Evolutionary conservation across 2,113 vertebrate species (phyloP).

Genomic region (Malurus melanocephalus): DNA sequence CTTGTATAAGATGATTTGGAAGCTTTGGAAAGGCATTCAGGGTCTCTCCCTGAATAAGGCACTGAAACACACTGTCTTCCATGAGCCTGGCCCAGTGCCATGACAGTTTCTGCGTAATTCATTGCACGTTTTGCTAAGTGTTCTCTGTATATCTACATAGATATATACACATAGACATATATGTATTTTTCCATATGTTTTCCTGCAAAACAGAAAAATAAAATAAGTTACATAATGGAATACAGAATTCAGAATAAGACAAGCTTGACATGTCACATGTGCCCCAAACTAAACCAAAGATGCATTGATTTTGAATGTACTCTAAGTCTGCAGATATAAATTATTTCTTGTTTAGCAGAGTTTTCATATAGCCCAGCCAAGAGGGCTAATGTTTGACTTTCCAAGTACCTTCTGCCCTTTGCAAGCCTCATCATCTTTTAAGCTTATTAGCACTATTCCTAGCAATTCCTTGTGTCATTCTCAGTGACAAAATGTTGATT

Average conservation of each 20-base stretch:
- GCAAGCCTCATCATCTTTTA: not conserved
- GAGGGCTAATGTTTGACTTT: not conserved
- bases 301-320: not conserved
- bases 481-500: not conserved
- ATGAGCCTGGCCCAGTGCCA: constrained; percentile 47
- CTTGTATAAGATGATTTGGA: constrained; percentile 63
- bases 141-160: constrained; percentile 48
- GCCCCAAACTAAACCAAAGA: not conserved
- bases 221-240: not conserved
- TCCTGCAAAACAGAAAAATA: constrained; percentile 58
- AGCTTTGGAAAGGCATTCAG: constrained; percentile 58
- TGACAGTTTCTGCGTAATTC: not conserved
- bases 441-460: not conserved
- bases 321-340: not conserved
- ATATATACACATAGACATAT: constrained; percentile 38
- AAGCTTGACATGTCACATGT: not conserved
- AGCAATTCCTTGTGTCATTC: not conserved
- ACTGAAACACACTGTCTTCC: constrained; percentile 44
- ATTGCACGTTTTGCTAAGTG: constrained; percentile 55
- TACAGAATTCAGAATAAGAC: not conserved
- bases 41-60: constrained; percentile 51
- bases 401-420: not conserved
- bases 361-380: not conserved
- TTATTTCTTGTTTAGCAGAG: not conserved
- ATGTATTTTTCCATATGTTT: constrained; percentile 43